Evolutionary conservation across 92 coral and sea anemone genomes (phyloP).

Genomic region (Zoanthus gigantus): DNA sequence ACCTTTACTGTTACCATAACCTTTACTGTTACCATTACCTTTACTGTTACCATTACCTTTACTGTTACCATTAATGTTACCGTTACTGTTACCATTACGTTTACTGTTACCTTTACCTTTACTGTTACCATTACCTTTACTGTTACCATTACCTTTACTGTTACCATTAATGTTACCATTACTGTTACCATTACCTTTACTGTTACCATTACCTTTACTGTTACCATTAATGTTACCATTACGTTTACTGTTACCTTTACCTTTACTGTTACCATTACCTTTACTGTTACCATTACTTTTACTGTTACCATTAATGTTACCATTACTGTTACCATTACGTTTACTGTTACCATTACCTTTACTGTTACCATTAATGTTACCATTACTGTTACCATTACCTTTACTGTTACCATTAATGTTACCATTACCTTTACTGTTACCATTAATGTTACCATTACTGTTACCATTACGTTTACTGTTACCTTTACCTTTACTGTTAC

Average conservation of each 20-base stretch:
- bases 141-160: neutral
- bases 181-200: neutral
- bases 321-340: neutral
- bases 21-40: neutral
- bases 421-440: neutral
- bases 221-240: no score
- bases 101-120: no score
- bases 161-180: no score
- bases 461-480: no score
- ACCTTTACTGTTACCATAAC: neutral
- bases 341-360: neutral
- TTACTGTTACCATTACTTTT: neutral
- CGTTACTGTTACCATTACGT: no score
- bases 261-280: no score
- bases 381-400: neutral
- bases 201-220: no score
- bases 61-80: no score
- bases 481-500: no score
- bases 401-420: neutral
- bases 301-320: no score
- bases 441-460: no score
- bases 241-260: no score
- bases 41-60: neutral
- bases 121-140: neutral
- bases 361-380: neutral